A percentile compares a stretch with the other conserved stretches of the same genome.
These are phyloP conservation scores for Pelagia noctiluca DNA, from an alignment of 30 jellyfish, hydroid and myxozoan genomes.

Conservation along the genomic window DNA sequence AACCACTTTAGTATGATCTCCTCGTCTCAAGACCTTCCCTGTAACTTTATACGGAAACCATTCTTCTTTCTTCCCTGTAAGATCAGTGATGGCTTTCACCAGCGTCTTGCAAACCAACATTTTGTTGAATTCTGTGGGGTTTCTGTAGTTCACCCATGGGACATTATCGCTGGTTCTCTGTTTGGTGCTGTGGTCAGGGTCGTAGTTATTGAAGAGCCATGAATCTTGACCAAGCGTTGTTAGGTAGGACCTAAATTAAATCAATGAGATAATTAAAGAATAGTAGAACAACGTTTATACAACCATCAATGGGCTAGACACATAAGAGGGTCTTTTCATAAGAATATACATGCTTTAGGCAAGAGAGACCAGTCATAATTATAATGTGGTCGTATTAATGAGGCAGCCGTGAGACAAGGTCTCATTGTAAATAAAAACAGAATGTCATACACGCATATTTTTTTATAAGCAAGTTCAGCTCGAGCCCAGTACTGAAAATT, in stretches of 20 bases:
- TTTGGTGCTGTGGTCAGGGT: conserved; percentile 59
- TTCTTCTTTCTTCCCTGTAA: conserved; percentile 61
- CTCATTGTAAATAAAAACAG: too few relatives aligned
- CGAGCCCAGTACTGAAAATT: too few relatives aligned
- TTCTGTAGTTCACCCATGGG: conserved; percentile 81
- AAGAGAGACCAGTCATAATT: too few relatives aligned
- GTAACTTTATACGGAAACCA: conserved; percentile 80
- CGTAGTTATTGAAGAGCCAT: conserved; percentile 79
- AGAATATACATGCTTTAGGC: too few relatives aligned
- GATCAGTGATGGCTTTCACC: conserved; percentile 65
- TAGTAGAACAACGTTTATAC: too few relatives aligned
- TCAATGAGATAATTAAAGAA: too few relatives aligned
- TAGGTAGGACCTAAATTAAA: conserved; percentile 67
- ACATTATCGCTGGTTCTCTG: conserved; percentile 72
- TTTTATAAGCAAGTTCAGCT: too few relatives aligned
- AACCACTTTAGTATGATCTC: conserved; percentile 89
- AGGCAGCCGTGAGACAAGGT: too few relatives aligned
- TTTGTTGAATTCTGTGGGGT: conserved; percentile 57
- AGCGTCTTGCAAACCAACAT: conserved; percentile 55
- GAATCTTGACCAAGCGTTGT: conserved; percentile 78
- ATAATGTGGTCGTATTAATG: too few relatives aligned
- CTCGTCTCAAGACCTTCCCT: conserved; percentile 88
- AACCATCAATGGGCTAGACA: too few relatives aligned
- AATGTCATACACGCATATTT: too few relatives aligned
- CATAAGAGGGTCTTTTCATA: too few relatives aligned